Base-by-base conservation (phyloP, 2,888 invertebrate species). In the Tipula lateralis region DNA sequence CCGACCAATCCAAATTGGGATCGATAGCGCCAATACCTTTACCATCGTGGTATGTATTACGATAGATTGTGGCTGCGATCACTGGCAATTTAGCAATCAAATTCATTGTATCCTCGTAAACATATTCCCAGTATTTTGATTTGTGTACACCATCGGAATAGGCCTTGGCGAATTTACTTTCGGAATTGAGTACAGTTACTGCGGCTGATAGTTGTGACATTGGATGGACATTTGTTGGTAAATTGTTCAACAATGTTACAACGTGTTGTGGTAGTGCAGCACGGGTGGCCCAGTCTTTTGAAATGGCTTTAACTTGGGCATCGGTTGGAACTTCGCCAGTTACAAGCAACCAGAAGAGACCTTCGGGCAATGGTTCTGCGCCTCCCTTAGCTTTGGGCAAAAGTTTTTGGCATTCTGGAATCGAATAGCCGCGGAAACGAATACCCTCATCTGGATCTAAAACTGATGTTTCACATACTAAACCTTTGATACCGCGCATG, bases 371-470 rank as follows among this genome's bases (percentile, higher is more conserved):
- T 5, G 97, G 97, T 89, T 98, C 96, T 34, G 90, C 90, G 66
- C 97, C 97, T 84, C 94, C 94, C 29, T 2, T 92, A 9, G 95
- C 97, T 89, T 95, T 96, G 0, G 97, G 97, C 86, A 98, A 91
- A 7, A 95, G 90, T 89, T 97, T 94, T 89, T 97, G 97, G 89
- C 97, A 97, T 89, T 98, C 97, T 36, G 97, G 97, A 88, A 98
- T 97, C 85, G 96, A 96, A 87, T 95, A 94, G 50, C 97, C 97
- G 86, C 98, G 94, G 92, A 98, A 98, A 86, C 97, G 92, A 88
- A 98, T 98, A 87, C 98, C 98, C 89, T 97, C 97, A 86, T 97
- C 97, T 2, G 97, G 93, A 90, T 98, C 98, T 87, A 98, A 92
- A 32, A 97, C 96, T 16, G 97, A 97, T 5, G 97, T 97, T 91